Evolutionary conservation across 2,797 vertebrate genomes (phyloP), one percentile per base, ranked within the genome.

Genomic region (Buphagus erythrorhynchus): DNA sequence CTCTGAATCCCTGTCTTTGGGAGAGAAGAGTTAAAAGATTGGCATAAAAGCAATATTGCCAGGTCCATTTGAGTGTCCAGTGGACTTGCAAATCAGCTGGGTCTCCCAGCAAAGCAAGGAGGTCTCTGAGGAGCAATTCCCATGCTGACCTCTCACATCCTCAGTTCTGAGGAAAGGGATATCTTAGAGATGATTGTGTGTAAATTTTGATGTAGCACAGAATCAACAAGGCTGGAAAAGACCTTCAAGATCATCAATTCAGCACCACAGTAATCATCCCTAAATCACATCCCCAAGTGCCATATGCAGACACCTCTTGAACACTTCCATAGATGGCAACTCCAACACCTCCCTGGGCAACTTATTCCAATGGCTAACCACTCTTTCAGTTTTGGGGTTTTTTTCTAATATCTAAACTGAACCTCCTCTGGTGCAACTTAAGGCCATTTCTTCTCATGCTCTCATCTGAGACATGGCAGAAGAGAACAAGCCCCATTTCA

Each of bases 361-460:
- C 13, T 46, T 28, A 17, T 28, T 35, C 26, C 58, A 46, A 10
- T 20, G 21, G 15, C 13, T 20, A 58, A 58, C 9, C 0, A 0
- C 29, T 58, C 20, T 35, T 63, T 31, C 8, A 12, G 1, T 5
- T 46, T 40, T 17, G 1, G 11, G 2, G 1, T 2, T 2, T n/a
- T n/a, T 71, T 57, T 4, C 35, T 22, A 58, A 8, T 14, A 46
- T 35, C 25, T 26, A 22, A 38, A 12, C 45, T 40, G 29, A 52
- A 35, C 6, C 38, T 46, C 15, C 45, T 52, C 65, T 52, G 21
- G 17, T 35, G 18, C 13, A 40, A 24, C 6, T 28, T 58, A 35
- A 52, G 29, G 10, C 17, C 17, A 46, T 51, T 63, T 58, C 12
- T 49, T 51, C 21, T 45, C 79, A 58, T 12, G 21, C 13, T 40